Percentiles rank a stretch among this genome's conserved stretches.
Evolutionary conservation across 2,113 vertebrate genomes (phyloP).

Genomic region (Tachuris rubrigastra): DNA sequence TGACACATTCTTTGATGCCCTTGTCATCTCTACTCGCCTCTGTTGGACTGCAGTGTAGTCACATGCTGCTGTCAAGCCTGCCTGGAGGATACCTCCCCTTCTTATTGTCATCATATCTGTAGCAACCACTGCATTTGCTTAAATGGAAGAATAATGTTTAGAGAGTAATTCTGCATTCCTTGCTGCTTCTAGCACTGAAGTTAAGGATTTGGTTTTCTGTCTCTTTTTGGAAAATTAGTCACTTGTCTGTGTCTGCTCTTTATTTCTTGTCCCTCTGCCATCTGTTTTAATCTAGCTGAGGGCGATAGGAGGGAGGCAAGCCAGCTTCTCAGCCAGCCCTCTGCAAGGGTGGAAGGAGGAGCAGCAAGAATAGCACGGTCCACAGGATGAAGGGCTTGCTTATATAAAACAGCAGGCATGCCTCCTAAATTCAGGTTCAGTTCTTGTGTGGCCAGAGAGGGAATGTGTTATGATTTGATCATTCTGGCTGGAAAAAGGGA

Average conservation of each 20-base stretch:
- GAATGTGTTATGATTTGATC: background rate
- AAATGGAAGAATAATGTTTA: background rate
- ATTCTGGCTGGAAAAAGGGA: background rate
- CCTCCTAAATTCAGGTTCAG: background rate
- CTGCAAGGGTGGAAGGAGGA: background rate
- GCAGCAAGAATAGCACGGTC: background rate
- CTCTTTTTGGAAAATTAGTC: constrained; percentile 21
- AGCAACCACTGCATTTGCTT: background rate
- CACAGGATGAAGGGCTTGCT: background rate
- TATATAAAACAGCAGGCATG: background rate
- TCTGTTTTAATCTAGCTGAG: constrained; percentile 29
- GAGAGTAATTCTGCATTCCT: constrained; percentile 26
- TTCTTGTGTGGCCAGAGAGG: background rate
- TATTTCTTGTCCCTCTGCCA: constrained; percentile 27
- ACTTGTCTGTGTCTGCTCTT: constrained; percentile 13
- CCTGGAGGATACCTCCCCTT: background rate
- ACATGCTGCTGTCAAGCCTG: background rate
- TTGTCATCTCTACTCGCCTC: background rate
- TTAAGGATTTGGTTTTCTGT: background rate
- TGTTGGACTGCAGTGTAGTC: background rate
- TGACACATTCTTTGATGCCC: background rate
- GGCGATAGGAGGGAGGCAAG: background rate
- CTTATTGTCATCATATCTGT: background rate
- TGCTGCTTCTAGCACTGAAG: background rate
- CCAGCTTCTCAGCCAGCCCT: background rate